Conservation (phyloP, 1,140 invertebrate species). For the Meteorus sp. region DNA sequence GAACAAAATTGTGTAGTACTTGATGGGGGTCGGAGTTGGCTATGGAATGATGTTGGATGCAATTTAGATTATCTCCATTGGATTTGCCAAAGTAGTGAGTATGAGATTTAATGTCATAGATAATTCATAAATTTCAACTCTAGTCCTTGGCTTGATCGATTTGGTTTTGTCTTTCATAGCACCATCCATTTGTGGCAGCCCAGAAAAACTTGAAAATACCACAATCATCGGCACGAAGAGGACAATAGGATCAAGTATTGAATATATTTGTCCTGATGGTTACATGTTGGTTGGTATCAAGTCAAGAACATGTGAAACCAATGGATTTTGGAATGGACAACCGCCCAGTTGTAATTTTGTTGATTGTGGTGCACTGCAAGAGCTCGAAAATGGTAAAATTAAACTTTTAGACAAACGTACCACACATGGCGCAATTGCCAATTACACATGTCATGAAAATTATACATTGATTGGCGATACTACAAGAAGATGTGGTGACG, state of each 20-base stretch:
- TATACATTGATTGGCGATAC: slow-evolving; percentile 79
- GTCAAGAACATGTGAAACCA: slow-evolving; percentile 68
- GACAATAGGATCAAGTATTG: slow-evolving; percentile 69
- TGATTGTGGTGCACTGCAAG: slow-evolving; percentile 74
- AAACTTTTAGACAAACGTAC: slow-evolving; percentile 68
- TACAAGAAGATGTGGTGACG: slow-evolving; percentile 74
- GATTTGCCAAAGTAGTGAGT: slow-evolving; percentile 89
- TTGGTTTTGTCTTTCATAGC: slow-evolving; percentile 55
- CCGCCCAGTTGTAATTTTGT: slow-evolving; percentile 86
- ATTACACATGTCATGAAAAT: slow-evolving; percentile 80
- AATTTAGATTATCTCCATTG: slow-evolving; percentile 90
- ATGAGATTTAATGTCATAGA: slow-evolving; percentile 14
- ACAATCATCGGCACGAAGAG: slow-evolving; percentile 75
- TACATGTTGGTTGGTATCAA: slow-evolving; percentile 77
- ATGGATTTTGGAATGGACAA: slow-evolving; percentile 79
- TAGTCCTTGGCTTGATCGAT: no score
- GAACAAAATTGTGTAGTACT: slow-evolving; percentile 92
- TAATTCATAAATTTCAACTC: no score
- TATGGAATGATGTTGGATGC: slow-evolving; percentile 94
- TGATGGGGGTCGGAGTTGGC: slow-evolving; percentile 85
- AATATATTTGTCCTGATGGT: slow-evolving; percentile 81
- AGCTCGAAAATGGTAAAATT: slow-evolving; percentile 75
- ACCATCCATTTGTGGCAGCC: slow-evolving; percentile 81
- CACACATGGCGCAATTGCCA: slow-evolving; percentile 75
- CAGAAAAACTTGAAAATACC: slow-evolving; percentile 81